phyloP scores from a whole-genome alignment of 2,888 invertebrate species.

The Epistrophe eligans region DNA sequence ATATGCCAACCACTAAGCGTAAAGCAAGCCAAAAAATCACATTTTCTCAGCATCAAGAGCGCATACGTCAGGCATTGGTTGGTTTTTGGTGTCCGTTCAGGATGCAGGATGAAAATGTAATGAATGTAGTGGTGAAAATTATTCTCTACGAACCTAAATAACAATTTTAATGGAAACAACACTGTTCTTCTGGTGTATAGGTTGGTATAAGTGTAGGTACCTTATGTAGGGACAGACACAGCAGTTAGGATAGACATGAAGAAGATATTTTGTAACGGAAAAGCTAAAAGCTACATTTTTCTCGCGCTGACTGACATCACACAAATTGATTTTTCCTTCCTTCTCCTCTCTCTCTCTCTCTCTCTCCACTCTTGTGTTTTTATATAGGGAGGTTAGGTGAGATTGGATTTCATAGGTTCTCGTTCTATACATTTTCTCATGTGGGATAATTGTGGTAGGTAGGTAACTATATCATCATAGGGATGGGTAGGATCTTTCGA shows the following conservation, averaged over 20 bases:
- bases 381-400: not conserved
- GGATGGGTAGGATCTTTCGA: not conserved
- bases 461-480: too few species aligned
- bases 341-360: not conserved
- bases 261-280: slow-evolving; percentile 72
- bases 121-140: slow-evolving; percentile 54
- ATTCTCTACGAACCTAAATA: not conserved
- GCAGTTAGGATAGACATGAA: slow-evolving; percentile 28
- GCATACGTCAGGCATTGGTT: slow-evolving; percentile 67
- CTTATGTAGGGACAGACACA: slow-evolving; percentile 8
- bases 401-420: slow-evolving; percentile 13
- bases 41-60: slow-evolving; percentile 64
- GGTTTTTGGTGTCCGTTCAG: slow-evolving; percentile 48
- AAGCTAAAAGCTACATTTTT: slow-evolving; percentile 76
- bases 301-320: slow-evolving; percentile 69
- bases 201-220: not conserved
- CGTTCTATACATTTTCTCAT: slow-evolving; percentile 17
- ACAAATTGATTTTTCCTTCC: slow-evolving; percentile 68
- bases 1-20: slow-evolving; percentile 76
- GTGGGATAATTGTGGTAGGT: not conserved
- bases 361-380: not conserved
- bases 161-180: not conserved
- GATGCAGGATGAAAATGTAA: slow-evolving; percentile 14
- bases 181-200: not conserved
- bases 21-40: slow-evolving; percentile 75